Percentiles rank a stretch among this genome's conserved stretches.
Conservation (phyloP, 2,113 vertebrate genomes). For the Thymallus thymallus region DNA sequence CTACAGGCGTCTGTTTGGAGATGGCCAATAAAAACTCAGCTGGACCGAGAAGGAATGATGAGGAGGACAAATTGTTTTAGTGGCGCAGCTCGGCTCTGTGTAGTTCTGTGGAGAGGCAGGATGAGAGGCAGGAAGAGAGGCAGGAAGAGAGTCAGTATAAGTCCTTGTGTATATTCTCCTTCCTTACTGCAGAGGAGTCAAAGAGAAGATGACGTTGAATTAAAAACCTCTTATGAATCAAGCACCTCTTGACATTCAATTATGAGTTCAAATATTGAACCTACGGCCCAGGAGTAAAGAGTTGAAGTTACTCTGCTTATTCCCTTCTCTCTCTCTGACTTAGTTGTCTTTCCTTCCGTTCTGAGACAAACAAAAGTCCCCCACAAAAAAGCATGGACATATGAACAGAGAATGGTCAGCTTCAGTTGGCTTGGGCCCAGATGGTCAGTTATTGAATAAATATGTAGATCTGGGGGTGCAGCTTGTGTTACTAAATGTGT, state of each 20-base stretch:
- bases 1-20: slow-evolving; percentile 56
- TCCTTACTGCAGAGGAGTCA: not conserved
- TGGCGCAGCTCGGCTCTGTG: slow-evolving; percentile 38
- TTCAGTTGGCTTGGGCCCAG: slow-evolving; percentile 2
- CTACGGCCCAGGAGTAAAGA: not conserved
- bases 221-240: not conserved
- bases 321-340: not conserved
- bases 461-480: not conserved
- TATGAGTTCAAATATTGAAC: not conserved
- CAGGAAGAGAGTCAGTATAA: not conserved
- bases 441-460: not conserved
- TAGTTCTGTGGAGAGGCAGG: not conserved
- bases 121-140: not conserved
- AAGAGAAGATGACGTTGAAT: not conserved
- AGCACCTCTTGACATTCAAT: not conserved
- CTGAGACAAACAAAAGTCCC: not conserved
- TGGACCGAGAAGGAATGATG: slow-evolving; percentile 24
- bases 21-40: slow-evolving; percentile 53
- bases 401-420: not conserved
- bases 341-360: not conserved
- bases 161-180: slow-evolving; percentile 2
- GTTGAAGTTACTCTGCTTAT: no score
- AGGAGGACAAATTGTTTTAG: slow-evolving; percentile 38
- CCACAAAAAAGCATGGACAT: no score
- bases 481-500: not conserved